Evolutionary conservation across 2,888 invertebrate genomes (phyloP).

Genomic region (Trachelus iudaicus): DNA sequence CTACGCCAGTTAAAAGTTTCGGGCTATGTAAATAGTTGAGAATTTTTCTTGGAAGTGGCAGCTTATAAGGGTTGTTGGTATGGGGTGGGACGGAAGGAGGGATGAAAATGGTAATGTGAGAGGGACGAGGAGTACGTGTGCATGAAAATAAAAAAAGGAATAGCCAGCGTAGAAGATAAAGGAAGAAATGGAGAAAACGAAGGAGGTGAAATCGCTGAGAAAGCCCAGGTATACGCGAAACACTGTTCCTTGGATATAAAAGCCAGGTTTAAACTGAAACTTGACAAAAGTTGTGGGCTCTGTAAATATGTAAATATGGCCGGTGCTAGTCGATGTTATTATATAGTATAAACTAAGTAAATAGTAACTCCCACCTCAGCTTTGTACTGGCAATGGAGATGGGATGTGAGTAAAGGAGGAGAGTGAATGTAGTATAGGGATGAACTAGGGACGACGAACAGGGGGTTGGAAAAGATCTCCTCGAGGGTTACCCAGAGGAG

Average conservation of each 20-base stretch:
- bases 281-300: constrained; percentile 39
- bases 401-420: background rate
- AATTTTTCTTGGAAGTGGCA: background rate
- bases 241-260: constrained; percentile 19
- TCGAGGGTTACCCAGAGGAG: background rate
- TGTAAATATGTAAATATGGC: constrained; percentile 55
- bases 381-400: background rate
- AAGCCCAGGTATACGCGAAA: background rate
- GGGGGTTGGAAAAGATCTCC: constrained; percentile 16
- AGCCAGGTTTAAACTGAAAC: constrained; percentile 41
- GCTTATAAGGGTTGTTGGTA: background rate
- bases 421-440: background rate
- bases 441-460: background rate
- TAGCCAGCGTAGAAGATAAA: background rate
- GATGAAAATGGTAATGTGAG: background rate
- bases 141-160: background rate
- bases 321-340: constrained; percentile 43
- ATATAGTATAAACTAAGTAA: constrained; percentile 29
- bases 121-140: background rate
- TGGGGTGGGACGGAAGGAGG: background rate
- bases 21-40: background rate
- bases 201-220: background rate
- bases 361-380: constrained; percentile 6
- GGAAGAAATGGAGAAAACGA: background rate
- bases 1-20: background rate